Base-by-base conservation (phyloP, 2,113 vertebrate species). In the Saccopteryx bilineata region DNA sequence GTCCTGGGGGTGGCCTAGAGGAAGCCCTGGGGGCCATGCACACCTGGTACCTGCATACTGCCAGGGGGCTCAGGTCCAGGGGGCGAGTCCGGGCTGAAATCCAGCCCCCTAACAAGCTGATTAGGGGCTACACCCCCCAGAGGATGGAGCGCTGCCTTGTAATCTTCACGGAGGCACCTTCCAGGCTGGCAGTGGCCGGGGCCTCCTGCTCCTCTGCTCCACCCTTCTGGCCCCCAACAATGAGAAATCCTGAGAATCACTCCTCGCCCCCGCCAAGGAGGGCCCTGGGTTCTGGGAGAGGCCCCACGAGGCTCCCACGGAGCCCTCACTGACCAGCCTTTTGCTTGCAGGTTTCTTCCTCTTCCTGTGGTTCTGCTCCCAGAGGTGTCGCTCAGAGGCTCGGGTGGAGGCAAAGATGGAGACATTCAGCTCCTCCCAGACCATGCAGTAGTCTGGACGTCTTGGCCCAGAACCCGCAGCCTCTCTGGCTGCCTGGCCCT, bases 301-400 rank as follows among this genome's bases (percentile, higher is more conserved):
- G 69, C 39, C 54, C 61, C 58, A 7, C 0, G 4, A 39, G 23
- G 33, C n/a, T 3, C 60, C 17, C 7, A 1, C 0, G 0, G 0
- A 1, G 15, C 12, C 13, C 78, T 39, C 26, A 1, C 28, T 7
- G 9, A 89, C 54, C 18, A 1, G 24, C 19, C 79, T 83, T 92
- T 23, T 28, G 2, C 83, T 79, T 76, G 33, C 95, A 98, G 98
- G 98, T 18, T 94, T 98, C 89, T 94, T 97, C 93, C 96, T 98
- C 50, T 98, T 97, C 95, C 90, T 98, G 83, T 98, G 98, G 98
- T 97, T 96, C 91, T 98, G 97, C 48, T 92, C 11, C 14, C 88
- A 89, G 75, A 84, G 54, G 65, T 87, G 19, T 46, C 74, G 0
- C 46, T 75, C 87, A 0, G 60, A 90, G 13, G 71, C 48, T 4